Conservation (phyloP, 2,113 vertebrate genomes). For the Promerops cafer region DNA sequence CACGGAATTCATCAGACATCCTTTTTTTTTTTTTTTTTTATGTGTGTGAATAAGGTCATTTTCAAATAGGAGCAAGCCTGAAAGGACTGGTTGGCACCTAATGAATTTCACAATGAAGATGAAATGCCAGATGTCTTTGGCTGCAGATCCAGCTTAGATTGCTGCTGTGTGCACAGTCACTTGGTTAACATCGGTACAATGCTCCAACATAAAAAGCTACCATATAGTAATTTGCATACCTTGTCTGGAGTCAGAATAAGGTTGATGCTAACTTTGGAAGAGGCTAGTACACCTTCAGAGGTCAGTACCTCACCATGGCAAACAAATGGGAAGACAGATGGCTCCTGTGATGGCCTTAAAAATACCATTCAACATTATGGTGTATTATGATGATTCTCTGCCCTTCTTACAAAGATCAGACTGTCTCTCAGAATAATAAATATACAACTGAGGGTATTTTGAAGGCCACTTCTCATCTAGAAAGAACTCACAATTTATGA, state of each 20-base stretch:
- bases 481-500: not conserved
- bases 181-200: fast-evolving
- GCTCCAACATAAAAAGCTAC: not conserved
- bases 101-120: not conserved
- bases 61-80: not conserved
- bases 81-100: not conserved
- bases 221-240: not conserved
- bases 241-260: not conserved
- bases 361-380: not conserved
- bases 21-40: not conserved
- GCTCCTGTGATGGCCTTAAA: not conserved
- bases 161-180: not conserved
- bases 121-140: not conserved
- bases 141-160: not conserved
- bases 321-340: conserved; percentile 57
- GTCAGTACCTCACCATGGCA: not conserved
- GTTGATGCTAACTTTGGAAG: not conserved
- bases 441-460: not conserved
- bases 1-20: not conserved
- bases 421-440: not conserved
- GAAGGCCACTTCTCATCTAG: not conserved
- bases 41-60: not conserved
- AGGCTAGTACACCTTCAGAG: conserved; percentile 23
- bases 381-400: not conserved
- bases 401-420: not conserved